Conservation (phyloP, 2,113 vertebrate species). For the Chloropsis cyanopogon region DNA sequence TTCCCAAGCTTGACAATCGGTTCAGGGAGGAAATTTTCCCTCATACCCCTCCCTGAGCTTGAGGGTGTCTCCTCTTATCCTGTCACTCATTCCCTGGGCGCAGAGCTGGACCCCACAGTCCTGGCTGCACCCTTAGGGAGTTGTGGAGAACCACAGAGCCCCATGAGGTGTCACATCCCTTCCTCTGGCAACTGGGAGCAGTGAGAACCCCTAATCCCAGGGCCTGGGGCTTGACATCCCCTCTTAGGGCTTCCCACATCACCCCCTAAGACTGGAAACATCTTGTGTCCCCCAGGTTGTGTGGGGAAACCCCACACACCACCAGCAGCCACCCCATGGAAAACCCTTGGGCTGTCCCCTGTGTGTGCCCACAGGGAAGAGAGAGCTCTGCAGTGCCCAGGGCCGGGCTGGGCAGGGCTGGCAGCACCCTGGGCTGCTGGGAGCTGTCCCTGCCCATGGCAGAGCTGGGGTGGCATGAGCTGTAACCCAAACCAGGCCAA, state of each 20-base stretch:
- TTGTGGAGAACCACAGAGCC: not conserved
- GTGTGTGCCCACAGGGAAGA: fast-evolving
- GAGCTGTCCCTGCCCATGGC: not conserved
- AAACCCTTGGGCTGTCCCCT: fast-evolving
- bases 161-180: not conserved
- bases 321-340: fast-evolving
- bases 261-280: not conserved
- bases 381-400: not conserved
- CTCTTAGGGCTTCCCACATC: not conserved
- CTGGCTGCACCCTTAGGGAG: not conserved
- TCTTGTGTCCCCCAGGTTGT: not conserved
- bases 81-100: not conserved
- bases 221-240: not conserved
- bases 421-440: not conserved
- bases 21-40: not conserved
- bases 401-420: not conserved
- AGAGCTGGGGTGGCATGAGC: too few relatives aligned
- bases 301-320: not conserved
- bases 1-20: not conserved
- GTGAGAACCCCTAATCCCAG: not conserved
- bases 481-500: not conserved
- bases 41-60: not conserved
- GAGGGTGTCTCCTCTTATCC: not conserved
- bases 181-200: not conserved
- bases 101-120: not conserved